Conservation (phyloP, 1,140 invertebrate species). For the Diorhabda carinulata region DNA sequence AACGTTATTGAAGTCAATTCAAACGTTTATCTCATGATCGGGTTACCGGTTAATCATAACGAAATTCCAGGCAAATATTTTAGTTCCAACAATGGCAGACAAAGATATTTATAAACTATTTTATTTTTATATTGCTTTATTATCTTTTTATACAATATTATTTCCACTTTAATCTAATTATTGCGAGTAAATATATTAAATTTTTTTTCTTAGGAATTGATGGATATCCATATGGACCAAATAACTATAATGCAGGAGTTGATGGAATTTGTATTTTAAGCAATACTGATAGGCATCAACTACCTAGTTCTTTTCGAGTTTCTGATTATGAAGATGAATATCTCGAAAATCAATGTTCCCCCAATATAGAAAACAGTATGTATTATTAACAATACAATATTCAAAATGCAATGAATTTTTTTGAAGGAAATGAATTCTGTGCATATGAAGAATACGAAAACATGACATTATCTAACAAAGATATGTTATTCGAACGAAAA, state of each 20-base stretch:
- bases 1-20: too few species aligned
- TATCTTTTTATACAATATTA: too few species aligned
- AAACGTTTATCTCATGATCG: too few species aligned
- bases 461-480: constrained; percentile 33
- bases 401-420: constrained; percentile 6
- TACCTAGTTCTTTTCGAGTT: constrained; percentile 58
- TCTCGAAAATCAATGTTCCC: constrained; percentile 60
- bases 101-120: too few species aligned
- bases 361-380: background rate
- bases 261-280: constrained; percentile 57
- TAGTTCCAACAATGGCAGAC: too few species aligned
- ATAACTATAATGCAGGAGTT: constrained; percentile 27
- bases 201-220: background rate
- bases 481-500: constrained; percentile 31
- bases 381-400: background rate
- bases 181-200: too few species aligned
- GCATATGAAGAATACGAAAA: constrained; percentile 46
- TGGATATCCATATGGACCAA: background rate
- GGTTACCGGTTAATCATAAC: too few species aligned
- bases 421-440: constrained; percentile 37
- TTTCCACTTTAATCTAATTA: too few species aligned
- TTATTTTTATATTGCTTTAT: too few species aligned
- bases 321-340: constrained; percentile 61
- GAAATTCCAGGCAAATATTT: too few species aligned
- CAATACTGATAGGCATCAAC: constrained; percentile 56